These are phyloP conservation scores for Limosa lapponica DNA, from an alignment of 2,797 vertebrate species.

Conservation along the genomic window DNA sequence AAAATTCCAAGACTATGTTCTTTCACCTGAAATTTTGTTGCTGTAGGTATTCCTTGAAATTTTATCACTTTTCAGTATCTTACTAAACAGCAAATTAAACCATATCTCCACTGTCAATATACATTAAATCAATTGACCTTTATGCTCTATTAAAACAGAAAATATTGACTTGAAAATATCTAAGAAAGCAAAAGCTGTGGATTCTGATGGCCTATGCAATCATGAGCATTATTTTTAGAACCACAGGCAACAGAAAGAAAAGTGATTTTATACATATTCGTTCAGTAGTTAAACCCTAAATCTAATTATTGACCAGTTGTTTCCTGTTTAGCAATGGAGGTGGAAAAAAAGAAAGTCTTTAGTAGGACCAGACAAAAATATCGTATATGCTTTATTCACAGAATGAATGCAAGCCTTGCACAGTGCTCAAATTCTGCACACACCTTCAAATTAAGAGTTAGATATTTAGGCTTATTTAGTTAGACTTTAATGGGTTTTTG, in stretches of 20 bases:
- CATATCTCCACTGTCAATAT: not conserved
- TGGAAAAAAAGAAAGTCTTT: not conserved
- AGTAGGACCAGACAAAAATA: not conserved
- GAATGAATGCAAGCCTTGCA: not conserved
- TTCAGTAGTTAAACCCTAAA: not conserved
- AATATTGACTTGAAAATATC: not conserved
- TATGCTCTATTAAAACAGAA: not conserved
- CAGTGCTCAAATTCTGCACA: not conserved
- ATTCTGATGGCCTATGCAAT: not conserved
- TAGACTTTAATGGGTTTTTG: not conserved
- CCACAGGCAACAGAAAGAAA: not conserved
- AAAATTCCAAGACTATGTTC: not conserved
- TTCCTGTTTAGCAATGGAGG: not conserved
- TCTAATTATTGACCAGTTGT: not conserved
- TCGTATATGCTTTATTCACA: not conserved
- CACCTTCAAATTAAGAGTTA: not conserved
- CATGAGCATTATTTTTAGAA: not conserved
- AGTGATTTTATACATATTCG: accelerated
- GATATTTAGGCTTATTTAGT: no score
- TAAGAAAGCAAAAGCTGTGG: not conserved
- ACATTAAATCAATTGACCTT: not conserved
- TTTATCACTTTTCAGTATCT: not conserved
- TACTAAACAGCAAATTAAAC: not conserved
- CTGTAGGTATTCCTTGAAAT: not conserved
- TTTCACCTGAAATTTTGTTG: conserved; percentile 11